Evolutionary conservation across 30 jellyfish, hydroid and myxozoan species (phyloP).

Genomic region (Nemopilema nomurai): DNA sequence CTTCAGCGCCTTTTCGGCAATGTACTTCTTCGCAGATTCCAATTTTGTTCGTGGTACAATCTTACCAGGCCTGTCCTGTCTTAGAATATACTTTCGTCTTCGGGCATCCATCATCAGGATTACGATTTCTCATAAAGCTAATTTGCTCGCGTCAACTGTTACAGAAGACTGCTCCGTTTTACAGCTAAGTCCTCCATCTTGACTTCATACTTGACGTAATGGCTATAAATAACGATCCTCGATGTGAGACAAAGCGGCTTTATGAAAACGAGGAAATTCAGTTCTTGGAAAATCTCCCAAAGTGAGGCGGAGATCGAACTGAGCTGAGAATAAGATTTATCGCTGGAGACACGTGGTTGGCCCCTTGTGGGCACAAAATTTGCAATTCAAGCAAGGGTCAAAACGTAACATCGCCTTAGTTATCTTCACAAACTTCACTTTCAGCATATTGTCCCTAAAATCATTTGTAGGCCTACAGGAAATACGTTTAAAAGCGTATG

Average conservation of each 20-base stretch:
- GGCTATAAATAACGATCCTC: neutral
- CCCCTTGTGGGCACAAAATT: too few species aligned
- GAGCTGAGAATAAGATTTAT: too few species aligned
- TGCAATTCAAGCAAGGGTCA: too few species aligned
- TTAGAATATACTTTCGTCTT: constrained; percentile 11
- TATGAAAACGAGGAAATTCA: neutral
- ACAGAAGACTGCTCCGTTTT: neutral
- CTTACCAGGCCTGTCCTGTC: constrained; percentile 44
- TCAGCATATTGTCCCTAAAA: too few species aligned
- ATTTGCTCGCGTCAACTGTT: too few species aligned
- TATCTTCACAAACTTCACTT: too few species aligned
- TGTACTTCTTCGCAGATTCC: neutral
- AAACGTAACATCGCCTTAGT: too few species aligned
- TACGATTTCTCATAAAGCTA: too few species aligned
- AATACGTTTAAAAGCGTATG: too few species aligned
- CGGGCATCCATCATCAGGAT: neutral
- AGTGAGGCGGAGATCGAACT: too few species aligned
- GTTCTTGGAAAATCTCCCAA: neutral
- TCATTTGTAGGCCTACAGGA: too few species aligned
- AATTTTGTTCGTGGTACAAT: constrained; percentile 9
- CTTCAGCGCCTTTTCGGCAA: constrained; percentile 4
- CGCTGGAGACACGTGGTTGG: too few species aligned
- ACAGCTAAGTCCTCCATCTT: neutral
- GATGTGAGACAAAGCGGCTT: neutral
- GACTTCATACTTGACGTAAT: constrained; percentile 10